Base-by-base conservation (phyloP, 1,140 invertebrate genomes). In the Hypsibius dujardini region DNA sequence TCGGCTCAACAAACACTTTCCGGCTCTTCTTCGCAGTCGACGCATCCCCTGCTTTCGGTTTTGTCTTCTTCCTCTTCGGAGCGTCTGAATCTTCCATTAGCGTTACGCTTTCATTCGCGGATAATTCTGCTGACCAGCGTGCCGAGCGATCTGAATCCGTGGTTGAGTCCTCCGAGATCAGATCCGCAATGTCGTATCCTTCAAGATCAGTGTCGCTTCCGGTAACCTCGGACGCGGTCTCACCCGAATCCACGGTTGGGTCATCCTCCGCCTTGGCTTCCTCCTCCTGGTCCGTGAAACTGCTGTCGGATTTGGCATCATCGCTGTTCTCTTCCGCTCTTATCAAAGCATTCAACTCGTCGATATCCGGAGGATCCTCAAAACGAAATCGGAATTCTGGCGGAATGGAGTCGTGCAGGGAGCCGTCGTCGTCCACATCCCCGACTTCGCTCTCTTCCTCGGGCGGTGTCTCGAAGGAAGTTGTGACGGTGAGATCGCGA, bases 241-340 rank as follows among this genome's bases (percentile, higher is more conserved):
- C 12, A 42, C 12, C 62, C 12, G 62, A 67, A 15, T 67, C 62
- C 12, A 15, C 45, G 42, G 12, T 42, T 15, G 7, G 12, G n/a
- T 7, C 50, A 67, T 12, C 12, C 45, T 12, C 12, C 12, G 12
- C 62, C 45, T 15, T 45, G 3, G 42, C 62, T 67, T 67, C 62
- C 12, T 67, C 62, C 12, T 15, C 12, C 12, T 67, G 3, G 12
- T 67, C 62, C 42, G 62, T 67, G 42, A 45, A 3, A 67, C 62
- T 67, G 45, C 62, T 67, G 12, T 15, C 12, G 12, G 62, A 67
- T 42, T 42, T 3, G 45, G 3, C 62, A 45, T 67, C 62, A 45
- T 67, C 62, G 42, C 62, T 67, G 62, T 67, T 42, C 45, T 67
- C 62, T 45, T 67, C 62, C 12, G 62, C 62, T 12, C 3, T 7